Base-by-base conservation (phyloP, 2,113 vertebrate species). In the Lucifuga dentata region DNA sequence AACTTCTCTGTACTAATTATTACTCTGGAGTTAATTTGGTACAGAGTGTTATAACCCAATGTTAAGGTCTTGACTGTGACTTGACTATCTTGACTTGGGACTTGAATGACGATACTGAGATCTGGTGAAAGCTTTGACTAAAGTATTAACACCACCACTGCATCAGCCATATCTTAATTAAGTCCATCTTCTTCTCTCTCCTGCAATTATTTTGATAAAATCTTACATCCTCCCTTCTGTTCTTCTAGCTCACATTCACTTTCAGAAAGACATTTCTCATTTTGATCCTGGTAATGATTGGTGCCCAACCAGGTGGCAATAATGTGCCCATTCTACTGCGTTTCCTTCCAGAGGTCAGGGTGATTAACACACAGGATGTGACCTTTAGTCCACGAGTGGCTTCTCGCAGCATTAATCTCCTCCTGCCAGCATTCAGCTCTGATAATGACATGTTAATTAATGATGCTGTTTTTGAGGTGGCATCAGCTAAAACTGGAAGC, bases 281-380 rank as follows among this genome's bases (percentile, higher is more conserved):
- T 80, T 79, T 80, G 70, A 85, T 83, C 57, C 56, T 11, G 33
- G 45, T 59, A 41, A 62, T 82, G 86, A 90, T 89, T 73, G 84
- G 78, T 90, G 86, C 73, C 71, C 88, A 81, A 77, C 85, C 88
- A 86, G 75, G 87, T 90, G 89, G 86, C 80, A 85, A 88, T 92
- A 92, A 93, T 87, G 79, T 86, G 78, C 66, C 89, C 85, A 89
- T 91, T 93, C 88, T 88, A 75, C 73, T 75, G 78, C 74, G 82
- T 90, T 93, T 93, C 92, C 92, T 93, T 86, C 76, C 55, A 80
- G 68, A 67, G 89, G 86, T 90, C 86, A 91, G 68, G 90, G 91
- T 89, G 90, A 93, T 92, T 90, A 93, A 92, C 91, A 93, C 87
- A 89, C 90, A 89, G 90, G 92, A 94, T 92, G 85, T 90, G 90